Percentiles rank a stretch among this genome's conserved stretches.
phyloP scores from a whole-genome alignment of 2,113 vertebrate species.

The Morone saxatilis region DNA sequence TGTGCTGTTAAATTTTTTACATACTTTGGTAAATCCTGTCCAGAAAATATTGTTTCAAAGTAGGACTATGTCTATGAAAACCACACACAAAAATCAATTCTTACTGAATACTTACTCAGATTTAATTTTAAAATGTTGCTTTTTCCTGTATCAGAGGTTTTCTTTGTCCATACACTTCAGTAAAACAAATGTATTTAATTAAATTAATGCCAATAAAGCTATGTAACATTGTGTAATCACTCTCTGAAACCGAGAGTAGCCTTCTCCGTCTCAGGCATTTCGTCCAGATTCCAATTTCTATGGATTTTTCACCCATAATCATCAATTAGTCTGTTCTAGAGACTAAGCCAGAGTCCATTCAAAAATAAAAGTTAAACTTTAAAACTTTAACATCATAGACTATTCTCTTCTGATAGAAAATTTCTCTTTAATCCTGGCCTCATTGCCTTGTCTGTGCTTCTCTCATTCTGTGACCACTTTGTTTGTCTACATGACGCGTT shows the following conservation, averaged over 20 bases:
- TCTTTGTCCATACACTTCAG: too few relatives aligned
- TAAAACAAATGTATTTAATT: too few relatives aligned
- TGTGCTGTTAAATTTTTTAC: neutral
- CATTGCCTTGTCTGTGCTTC: neutral
- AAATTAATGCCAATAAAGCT: neutral
- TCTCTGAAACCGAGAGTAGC: neutral
- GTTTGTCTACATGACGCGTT: neutral
- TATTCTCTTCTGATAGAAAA: neutral
- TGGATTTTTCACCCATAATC: neutral
- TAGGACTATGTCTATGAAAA: too few relatives aligned
- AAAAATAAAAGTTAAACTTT: too few relatives aligned
- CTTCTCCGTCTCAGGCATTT: too few relatives aligned
- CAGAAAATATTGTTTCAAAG: too few relatives aligned
- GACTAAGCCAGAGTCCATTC: neutral
- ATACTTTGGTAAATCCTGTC: too few relatives aligned
- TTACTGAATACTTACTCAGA: too few relatives aligned
- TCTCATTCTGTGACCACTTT: neutral
- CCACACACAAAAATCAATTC: too few relatives aligned
- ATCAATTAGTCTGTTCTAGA: neutral
- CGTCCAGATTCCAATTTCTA: neutral
- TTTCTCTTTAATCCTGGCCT: neutral
- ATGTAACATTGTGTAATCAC: neutral
- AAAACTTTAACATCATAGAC: neutral
- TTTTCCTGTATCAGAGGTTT: too few relatives aligned
- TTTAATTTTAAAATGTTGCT: too few relatives aligned